phyloP scores from a whole-genome alignment of 1,140 invertebrate genomes.

The Octopus sinensis region DNA sequence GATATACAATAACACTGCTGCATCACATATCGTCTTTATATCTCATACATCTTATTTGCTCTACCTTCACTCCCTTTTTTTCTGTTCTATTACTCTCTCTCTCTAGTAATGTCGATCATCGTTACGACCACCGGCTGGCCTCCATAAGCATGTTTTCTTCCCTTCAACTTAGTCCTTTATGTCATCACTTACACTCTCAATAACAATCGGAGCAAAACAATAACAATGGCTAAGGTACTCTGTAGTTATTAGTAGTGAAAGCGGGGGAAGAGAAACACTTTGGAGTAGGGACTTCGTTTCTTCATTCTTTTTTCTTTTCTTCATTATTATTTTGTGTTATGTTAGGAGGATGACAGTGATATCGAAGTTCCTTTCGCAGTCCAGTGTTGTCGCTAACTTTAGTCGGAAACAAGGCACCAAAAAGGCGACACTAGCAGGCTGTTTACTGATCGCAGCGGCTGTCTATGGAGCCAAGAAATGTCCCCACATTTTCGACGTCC shows the following conservation, averaged over 20 bases:
- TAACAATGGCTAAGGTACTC: neutral
- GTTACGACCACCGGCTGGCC: too few relatives aligned
- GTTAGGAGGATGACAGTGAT: neutral
- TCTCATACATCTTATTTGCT: too few relatives aligned
- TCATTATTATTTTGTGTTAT: too few relatives aligned
- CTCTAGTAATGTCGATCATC: too few relatives aligned
- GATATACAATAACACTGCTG: neutral
- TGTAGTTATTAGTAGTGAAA: neutral
- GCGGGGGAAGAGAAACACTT: too few relatives aligned
- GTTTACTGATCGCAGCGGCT: constrained; percentile 8
- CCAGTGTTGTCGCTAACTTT: neutral
- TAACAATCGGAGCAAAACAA: neutral
- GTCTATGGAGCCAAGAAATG: constrained; percentile 40
- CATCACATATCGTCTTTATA: too few relatives aligned
- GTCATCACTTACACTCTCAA: neutral
- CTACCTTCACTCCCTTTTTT: too few relatives aligned
- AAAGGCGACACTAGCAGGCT: neutral
- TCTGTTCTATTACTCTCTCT: too few relatives aligned
- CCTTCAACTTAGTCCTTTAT: too few relatives aligned
- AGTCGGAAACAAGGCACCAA: neutral
- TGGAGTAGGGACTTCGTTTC: too few relatives aligned
- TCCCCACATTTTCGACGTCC: constrained; percentile 30
- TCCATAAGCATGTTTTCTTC: too few relatives aligned
- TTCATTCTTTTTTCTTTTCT: too few relatives aligned
- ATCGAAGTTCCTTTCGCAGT: neutral